Conservation (phyloP, 2,797 vertebrate species). For the Nannoperca obscura region DNA sequence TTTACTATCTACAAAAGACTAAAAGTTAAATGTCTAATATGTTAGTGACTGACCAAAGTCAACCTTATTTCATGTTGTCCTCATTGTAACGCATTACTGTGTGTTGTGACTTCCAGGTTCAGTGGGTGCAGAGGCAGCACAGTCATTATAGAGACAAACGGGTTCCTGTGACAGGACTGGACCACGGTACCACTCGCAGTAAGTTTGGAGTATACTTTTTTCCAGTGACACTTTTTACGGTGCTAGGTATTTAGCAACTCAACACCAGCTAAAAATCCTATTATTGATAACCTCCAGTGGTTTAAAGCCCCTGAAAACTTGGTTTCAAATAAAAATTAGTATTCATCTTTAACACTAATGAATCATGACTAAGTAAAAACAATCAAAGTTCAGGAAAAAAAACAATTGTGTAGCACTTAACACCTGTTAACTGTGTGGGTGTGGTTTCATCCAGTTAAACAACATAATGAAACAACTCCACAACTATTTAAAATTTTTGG, state of each 20-base stretch:
- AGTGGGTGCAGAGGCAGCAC: constrained; percentile 63
- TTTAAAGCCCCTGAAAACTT: not conserved
- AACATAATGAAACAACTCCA: not conserved
- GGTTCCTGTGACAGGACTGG: constrained; percentile 23
- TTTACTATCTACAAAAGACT: not conserved
- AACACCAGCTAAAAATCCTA: not conserved
- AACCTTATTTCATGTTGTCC: not conserved
- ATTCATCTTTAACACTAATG: not conserved
- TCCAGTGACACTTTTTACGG: not conserved
- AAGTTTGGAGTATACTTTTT: constrained; percentile 24
- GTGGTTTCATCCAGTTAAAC: not conserved
- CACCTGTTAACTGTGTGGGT: not conserved
- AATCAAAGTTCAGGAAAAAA: not conserved
- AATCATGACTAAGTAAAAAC: not conserved
- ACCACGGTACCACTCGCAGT: constrained; percentile 27
- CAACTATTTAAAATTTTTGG: not conserved
- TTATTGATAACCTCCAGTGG: not conserved
- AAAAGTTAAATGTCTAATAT: not conserved
- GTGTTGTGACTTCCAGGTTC: constrained; percentile 62
- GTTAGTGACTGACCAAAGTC: not conserved
- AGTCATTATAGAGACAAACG: constrained; percentile 62
- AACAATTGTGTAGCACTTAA: too few species aligned
- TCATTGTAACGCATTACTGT: constrained; percentile 6
- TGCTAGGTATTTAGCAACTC: not conserved
- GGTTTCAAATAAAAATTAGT: not conserved